Evolutionary conservation across 1,140 invertebrate species (phyloP), one percentile per base, ranked within the genome.

Genomic region (Metopolophium dirhodum): DNA sequence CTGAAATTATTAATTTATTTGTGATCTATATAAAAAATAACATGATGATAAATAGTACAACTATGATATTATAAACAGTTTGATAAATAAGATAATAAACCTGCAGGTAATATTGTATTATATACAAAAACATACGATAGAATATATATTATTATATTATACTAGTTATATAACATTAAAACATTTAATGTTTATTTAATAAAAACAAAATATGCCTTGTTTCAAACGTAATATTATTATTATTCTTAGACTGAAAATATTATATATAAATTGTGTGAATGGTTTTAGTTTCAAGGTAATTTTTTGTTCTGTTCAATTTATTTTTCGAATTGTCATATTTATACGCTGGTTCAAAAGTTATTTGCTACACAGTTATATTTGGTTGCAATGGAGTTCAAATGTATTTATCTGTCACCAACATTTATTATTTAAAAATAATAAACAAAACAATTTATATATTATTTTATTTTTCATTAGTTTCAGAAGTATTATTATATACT

Each of bases 351-450:
- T 77, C 14, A 14, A 77, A 77, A 77, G n/a, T 77, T 85, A 45
- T 85, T 85, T 85, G 4, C 22, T 41, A 9, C 3, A 45, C 1
- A 14, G 23, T 23, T 85, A 11, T 26, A 41, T 14, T 83, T 41
- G 41, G 23, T 41, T 23, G 22, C 83, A 26, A 85, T 45, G 83
- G 23, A 85, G 8, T 26, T 85, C 45, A 37, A 26, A 85, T 87
- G 30, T 45, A 87, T 77, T 77, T 77, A n/a, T 87, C 14, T 87
- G 14, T 49, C 26, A 20, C 2, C 11, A 30, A n/a, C 4, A 49
- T n/a, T 47, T 47, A n/a, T 45, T 87, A 30, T 87, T 47, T n/a
- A 49, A 87, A 47, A 87, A 47, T 86, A 86, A 86, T 47, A 86
- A 11, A 45, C 1, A 47, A 47, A 7, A 49, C 26, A n/a, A 30